A percentile compares a stretch with the other conserved stretches of the same genome.
Evolutionary conservation across 2,888 invertebrate species (phyloP).

Genomic region (Lepetodrilus schrolli): DNA sequence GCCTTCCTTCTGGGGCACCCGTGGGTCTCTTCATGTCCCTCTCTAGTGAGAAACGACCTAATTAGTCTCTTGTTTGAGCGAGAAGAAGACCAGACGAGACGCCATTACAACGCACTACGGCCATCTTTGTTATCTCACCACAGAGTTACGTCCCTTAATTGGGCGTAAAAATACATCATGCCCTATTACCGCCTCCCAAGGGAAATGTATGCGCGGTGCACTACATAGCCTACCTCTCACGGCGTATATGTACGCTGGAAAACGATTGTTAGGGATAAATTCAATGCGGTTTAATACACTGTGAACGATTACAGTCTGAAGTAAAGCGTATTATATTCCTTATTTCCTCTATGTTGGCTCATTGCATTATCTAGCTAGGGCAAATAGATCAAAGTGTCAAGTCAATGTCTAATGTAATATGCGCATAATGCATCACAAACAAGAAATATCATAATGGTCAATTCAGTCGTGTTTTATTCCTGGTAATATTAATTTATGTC

Average conservation of each 20-base stretch:
- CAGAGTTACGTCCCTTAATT: constrained; percentile 22
- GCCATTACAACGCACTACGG: constrained; percentile 22
- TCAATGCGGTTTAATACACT: constrained; percentile 1
- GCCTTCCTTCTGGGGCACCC: neutral
- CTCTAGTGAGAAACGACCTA: constrained; percentile 17
- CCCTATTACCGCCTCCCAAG: constrained; percentile 24
- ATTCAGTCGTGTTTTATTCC: neutral
- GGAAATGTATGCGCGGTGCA: constrained; percentile 15
- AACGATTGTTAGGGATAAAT: constrained; percentile 2
- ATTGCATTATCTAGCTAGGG: constrained; percentile 6
- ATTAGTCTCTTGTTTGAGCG: constrained; percentile 20
- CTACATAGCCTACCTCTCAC: constrained; percentile 19
- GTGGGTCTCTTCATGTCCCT: neutral
- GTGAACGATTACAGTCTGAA: constrained; percentile 13
- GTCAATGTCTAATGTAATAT: neutral
- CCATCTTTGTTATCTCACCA: constrained; percentile 24
- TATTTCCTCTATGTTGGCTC: neutral
- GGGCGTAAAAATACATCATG: constrained; percentile 26
- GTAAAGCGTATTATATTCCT: neutral
- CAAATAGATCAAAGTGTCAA: constrained; percentile 13
- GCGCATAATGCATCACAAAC: neutral
- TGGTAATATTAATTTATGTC: constrained; percentile 20
- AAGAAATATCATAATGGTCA: neutral
- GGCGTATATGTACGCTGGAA: neutral
- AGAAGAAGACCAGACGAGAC: constrained; percentile 9